phyloP scores from a whole-genome alignment of 1,140 invertebrate species.

The Danaus plexippus region DNA sequence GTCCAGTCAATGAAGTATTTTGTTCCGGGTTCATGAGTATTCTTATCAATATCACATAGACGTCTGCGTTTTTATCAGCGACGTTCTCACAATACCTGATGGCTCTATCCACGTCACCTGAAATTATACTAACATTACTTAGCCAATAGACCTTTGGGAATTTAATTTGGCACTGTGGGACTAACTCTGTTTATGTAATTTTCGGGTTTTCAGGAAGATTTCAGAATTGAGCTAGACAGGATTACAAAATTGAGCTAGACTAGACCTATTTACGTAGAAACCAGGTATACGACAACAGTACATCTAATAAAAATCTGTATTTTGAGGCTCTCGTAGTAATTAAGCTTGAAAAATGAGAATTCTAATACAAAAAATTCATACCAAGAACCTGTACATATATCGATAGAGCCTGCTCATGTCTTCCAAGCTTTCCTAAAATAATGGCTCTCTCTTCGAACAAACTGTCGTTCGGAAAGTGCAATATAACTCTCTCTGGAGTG shows the following conservation, averaged over 20 bases:
- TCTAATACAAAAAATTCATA: slow-evolving; percentile 22
- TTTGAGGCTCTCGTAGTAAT: background rate
- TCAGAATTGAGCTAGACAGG: no score
- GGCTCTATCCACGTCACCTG: slow-evolving; percentile 85
- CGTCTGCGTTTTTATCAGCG: slow-evolving; percentile 73
- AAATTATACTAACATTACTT: slow-evolving; percentile 9
- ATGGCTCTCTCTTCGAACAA: slow-evolving; percentile 95
- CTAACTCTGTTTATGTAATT: no score
- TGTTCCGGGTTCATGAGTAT: slow-evolving; percentile 77
- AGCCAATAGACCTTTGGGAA: no score
- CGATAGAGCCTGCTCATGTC: slow-evolving; percentile 92
- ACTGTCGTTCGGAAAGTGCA: slow-evolving; percentile 88
- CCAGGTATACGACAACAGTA: no score
- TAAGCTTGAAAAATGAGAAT: background rate
- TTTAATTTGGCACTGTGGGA: no score
- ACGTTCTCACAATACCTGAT: slow-evolving; percentile 88
- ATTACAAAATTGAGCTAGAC: no score
- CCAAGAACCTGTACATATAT: slow-evolving; percentile 88
- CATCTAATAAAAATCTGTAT: no score
- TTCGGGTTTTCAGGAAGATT: no score
- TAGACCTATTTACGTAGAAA: no score
- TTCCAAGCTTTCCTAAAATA: slow-evolving; percentile 88
- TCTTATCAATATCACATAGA: slow-evolving; percentile 78
- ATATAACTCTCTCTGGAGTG: slow-evolving; percentile 88
- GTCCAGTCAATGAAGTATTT: slow-evolving; percentile 54